Percentiles rank a stretch among this genome's conserved stretches.
phyloP scores from a whole-genome alignment of 2,113 vertebrate species.

The Xiphophorus maculatus region DNA sequence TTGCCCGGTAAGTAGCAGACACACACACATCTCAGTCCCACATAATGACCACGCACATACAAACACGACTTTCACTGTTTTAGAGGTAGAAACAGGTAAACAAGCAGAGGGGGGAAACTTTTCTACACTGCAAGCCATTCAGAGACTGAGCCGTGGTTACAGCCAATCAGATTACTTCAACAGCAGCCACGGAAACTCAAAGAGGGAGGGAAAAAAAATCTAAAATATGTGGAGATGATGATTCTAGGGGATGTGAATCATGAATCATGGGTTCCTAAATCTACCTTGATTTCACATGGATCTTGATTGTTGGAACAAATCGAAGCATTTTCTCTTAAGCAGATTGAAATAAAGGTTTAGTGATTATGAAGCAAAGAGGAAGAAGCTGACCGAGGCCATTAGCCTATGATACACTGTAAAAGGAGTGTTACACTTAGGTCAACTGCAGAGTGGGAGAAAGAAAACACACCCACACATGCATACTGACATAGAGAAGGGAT shows the following conservation, averaged over 20 bases:
- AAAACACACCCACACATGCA: constrained; percentile 72
- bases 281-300: constrained; percentile 74
- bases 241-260: constrained; percentile 68
- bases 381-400: constrained; percentile 80
- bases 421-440: constrained; percentile 78
- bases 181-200: constrained; percentile 77
- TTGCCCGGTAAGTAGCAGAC: constrained; percentile 75
- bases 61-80: constrained; percentile 75
- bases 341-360: constrained; percentile 80
- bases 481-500: constrained; percentile 76
- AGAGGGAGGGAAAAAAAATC: constrained; percentile 41
- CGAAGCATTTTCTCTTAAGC: constrained; percentile 69
- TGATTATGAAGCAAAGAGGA: constrained; percentile 81
- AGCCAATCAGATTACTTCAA: constrained; percentile 80
- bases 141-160: constrained; percentile 77
- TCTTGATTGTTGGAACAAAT: constrained; percentile 69
- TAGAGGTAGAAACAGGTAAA: constrained; percentile 80
- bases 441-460: constrained; percentile 78
- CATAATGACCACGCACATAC: constrained; percentile 58
- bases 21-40: constrained; percentile 61
- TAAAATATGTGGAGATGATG: constrained; percentile 58
- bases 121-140: constrained; percentile 84
- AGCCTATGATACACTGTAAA: constrained; percentile 79
- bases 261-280: constrained; percentile 72
- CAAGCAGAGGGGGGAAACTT: constrained; percentile 69